Percentiles rank a stretch among this genome's conserved stretches.
Evolutionary conservation across 2,113 vertebrate species (phyloP).

Genomic region (Crocuta crocuta): DNA sequence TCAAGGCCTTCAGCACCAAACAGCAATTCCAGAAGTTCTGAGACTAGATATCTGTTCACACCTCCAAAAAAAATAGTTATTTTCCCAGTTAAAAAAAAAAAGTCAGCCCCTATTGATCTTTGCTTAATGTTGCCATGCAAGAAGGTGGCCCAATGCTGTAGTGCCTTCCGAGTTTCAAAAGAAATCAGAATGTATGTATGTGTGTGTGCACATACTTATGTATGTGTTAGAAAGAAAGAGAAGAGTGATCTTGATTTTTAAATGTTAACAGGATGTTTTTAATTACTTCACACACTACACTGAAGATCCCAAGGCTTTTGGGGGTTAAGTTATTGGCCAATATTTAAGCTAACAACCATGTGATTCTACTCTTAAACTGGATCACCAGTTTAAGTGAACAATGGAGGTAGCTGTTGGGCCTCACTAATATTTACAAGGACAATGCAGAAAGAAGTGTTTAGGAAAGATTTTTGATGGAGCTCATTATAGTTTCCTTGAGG

Average conservation of each 20-base stretch:
- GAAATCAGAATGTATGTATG: background rate
- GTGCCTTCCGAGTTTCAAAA: background rate
- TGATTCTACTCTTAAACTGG: background rate
- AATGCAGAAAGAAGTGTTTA: background rate
- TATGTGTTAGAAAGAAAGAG: background rate
- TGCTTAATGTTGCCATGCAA: background rate
- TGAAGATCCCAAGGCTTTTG: background rate
- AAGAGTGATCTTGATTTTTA: conserved; percentile 11
- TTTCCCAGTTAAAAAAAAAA: background rate
- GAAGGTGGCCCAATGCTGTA: background rate
- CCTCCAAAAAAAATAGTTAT: background rate
- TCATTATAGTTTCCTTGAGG: background rate
- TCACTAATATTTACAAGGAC: background rate
- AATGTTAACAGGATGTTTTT: background rate
- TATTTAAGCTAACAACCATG: background rate
- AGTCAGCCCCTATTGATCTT: background rate
- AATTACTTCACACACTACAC: background rate
- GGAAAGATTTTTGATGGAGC: background rate
- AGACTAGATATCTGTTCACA: background rate
- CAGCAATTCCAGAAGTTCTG: background rate
- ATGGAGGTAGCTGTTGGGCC: background rate
- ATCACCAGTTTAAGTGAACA: background rate
- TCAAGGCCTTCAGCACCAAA: background rate
- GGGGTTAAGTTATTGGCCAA: background rate
- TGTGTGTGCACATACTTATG: no score